Evolutionary conservation across 2,113 vertebrate genomes (phyloP).

Genomic region (Oenanthe oenanthe): DNA sequence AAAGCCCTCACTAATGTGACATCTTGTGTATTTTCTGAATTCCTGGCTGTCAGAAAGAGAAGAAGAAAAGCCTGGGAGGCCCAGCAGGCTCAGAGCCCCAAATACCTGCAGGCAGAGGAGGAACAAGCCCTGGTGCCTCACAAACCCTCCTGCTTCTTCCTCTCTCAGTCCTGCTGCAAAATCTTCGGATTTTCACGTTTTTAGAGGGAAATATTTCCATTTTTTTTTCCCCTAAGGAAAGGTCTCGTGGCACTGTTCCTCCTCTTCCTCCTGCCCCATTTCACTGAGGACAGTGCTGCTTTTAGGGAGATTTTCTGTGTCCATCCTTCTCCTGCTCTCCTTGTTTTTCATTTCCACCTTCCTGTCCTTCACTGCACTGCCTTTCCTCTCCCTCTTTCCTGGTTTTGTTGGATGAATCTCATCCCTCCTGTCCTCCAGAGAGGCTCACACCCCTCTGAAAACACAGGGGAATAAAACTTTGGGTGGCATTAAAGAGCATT

Average conservation of each 20-base stretch:
- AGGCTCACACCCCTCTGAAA: too few relatives aligned
- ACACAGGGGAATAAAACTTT: not conserved
- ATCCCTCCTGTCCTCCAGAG: not conserved
- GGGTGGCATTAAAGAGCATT: not conserved
- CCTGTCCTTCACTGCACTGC: not conserved
- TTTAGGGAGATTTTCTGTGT: not conserved
- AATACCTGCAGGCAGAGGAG: not conserved
- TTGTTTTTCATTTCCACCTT: conserved; percentile 33
- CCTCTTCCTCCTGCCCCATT: not conserved
- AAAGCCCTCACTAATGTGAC: not conserved
- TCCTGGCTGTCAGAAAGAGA: conserved; percentile 12
- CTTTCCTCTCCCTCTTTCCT: conserved; percentile 57
- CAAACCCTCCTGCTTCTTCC: not conserved
- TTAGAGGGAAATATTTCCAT: rapidly evolving
- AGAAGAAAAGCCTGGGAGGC: not conserved
- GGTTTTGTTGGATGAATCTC: conserved; percentile 29
- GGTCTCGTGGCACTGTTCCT: rapidly evolving
- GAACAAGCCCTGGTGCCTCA: not conserved
- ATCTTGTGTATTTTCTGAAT: conserved; percentile 12
- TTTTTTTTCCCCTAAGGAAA: not conserved
- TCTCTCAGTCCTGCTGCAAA: not conserved
- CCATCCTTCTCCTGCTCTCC: conserved; percentile 7
- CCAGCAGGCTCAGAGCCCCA: not conserved
- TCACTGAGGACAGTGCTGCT: not conserved
- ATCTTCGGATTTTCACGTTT: not conserved